Percentiles rank a stretch among this genome's conserved stretches.
These are phyloP conservation scores for Numenius arquata DNA, from an alignment of 2,113 vertebrate species.

Conservation along the genomic window DNA sequence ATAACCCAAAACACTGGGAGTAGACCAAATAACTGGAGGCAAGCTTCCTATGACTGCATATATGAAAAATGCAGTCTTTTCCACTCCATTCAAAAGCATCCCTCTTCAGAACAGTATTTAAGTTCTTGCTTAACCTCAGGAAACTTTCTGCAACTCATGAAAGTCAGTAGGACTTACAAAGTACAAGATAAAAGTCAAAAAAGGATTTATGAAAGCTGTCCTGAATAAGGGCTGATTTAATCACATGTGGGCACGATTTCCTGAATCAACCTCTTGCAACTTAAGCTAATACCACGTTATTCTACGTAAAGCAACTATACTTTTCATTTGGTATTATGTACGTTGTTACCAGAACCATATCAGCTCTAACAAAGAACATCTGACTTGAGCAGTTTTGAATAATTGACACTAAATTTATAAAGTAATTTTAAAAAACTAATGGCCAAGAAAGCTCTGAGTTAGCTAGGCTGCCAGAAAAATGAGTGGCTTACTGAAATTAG, in stretches of 20 bases:
- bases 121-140: neutral
- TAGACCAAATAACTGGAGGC: neutral
- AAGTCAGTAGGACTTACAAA: neutral
- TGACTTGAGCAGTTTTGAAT: neutral
- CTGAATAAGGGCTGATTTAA: neutral
- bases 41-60: neutral
- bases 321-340: neutral
- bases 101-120: neutral
- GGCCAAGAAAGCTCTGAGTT: neutral
- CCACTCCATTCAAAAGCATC: neutral
- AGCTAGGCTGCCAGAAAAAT: neutral
- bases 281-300: neutral
- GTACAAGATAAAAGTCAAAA: neutral
- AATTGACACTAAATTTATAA: slow-evolving; percentile 9
- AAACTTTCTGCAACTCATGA: neutral
- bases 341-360: slow-evolving; percentile 1
- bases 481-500: neutral
- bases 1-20: neutral
- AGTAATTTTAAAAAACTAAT: neutral
- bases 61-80: neutral
- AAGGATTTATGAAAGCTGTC: neutral
- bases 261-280: neutral
- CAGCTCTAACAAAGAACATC: slow-evolving; percentile 30
- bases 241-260: neutral
- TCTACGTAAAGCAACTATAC: neutral